Evolutionary conservation across 1,140 invertebrate genomes (phyloP), one percentile per base, ranked within the genome.

Genomic region (Parasteatoda tepidariorum): DNA sequence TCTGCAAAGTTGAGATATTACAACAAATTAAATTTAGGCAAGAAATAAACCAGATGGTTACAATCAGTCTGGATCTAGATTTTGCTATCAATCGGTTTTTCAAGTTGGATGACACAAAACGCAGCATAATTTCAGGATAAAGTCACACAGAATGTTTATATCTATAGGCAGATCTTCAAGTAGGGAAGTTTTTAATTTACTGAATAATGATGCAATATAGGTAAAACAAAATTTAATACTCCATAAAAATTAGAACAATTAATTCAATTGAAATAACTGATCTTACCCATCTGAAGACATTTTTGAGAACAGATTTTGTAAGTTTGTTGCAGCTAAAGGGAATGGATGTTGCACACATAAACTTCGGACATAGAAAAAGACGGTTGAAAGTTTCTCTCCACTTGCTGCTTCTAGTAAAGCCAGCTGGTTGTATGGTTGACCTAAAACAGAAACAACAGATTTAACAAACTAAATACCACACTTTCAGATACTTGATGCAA

Each of bases 341-440:
- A 96, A 96, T 15, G 94, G 94, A 88, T 94, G 93, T 86, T 93
- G 92, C 5, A 96, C 94, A 31, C 94, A 92, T 71, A 96, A 91
- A 76, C 94, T 94, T 66, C 94, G 91, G 31, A 94, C 92, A 88
- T 96, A 95, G 89, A 94, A 94, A 89, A 95, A 96, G 33, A 95
- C 93, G 3, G 94, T 94, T 41, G 93, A 93, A 76, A 96, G 90
- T 87, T 94, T 93, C 86, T 95, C 93, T n/a, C 94, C 94, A 55
- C 93, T 92, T 7, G 93, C 93, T 68, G 94, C 93, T 88, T 95
- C 93, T 57, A 96, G 88, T 54, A 96, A 91, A 28, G 94, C 95
- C 86, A 96, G 88, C 89, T 96, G 95, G 89, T 96, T 96, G 88
- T 96, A 96, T 0, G 95, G 95, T 87, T 96, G 95, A 41, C 95